phyloP scores from a whole-genome alignment of 2,113 vertebrate genomes.

The Dromas ardeola region DNA sequence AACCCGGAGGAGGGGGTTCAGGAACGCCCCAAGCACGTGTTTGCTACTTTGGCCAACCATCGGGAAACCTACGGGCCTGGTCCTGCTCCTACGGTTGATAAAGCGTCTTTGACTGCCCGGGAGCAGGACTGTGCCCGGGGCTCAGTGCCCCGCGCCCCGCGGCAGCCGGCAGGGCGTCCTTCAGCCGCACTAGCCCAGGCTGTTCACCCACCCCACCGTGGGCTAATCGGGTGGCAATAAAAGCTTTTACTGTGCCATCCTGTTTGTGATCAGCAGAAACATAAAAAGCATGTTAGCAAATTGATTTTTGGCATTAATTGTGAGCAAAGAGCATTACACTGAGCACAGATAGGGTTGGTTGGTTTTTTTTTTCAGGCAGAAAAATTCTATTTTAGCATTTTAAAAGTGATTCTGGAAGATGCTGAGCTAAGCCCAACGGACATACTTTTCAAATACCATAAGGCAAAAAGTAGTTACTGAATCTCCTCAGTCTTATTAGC shows the following conservation, averaged over 20 bases:
- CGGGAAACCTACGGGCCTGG: background rate
- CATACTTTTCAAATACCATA: slow-evolving; percentile 35
- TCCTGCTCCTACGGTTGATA: background rate
- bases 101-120: background rate
- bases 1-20: background rate
- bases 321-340: background rate
- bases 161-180: background rate
- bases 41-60: background rate
- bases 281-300: slow-evolving; percentile 54
- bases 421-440: slow-evolving; percentile 35
- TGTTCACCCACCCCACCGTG: background rate
- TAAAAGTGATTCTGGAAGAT: slow-evolving; percentile 20
- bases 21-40: rapidly evolving
- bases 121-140: background rate
- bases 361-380: background rate
- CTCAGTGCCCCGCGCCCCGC: background rate
- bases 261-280: slow-evolving; percentile 61
- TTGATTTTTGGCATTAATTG: slow-evolving; percentile 55
- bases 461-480: slow-evolving; percentile 56
- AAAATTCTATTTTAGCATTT: slow-evolving; percentile 42
- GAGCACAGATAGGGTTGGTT: background rate
- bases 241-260: slow-evolving; percentile 53
- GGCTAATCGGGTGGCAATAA: slow-evolving; percentile 24
- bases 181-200: background rate
- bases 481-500: slow-evolving; percentile 75